Evolutionary conservation across 2,113 vertebrate genomes (phyloP).

Genomic region (Scartelaos histophorus): DNA sequence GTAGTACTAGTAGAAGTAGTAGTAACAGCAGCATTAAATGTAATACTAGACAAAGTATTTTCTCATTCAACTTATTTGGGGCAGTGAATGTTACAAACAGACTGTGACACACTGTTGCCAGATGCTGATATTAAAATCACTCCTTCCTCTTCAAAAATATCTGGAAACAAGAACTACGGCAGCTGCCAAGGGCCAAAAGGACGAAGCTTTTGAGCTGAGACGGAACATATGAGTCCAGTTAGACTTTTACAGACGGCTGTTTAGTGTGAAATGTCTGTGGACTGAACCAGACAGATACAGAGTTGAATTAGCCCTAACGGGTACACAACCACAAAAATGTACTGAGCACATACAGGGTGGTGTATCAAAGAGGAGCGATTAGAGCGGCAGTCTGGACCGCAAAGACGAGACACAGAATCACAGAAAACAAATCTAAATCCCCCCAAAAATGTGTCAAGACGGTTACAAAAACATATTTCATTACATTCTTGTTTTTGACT

Average conservation of each 20-base stretch:
- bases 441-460: neutral
- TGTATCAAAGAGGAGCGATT: neutral
- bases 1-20: no score
- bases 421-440: neutral
- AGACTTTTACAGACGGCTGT: neutral
- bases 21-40: no score
- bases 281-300: conserved; percentile 15
- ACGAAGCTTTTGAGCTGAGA: conserved; percentile 3
- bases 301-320: conserved; percentile 5
- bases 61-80: neutral
- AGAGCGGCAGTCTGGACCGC: neutral
- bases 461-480: no score
- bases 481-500: no score
- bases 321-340: conserved; percentile 1
- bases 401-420: neutral
- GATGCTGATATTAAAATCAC: conserved; percentile 20
- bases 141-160: conserved; percentile 51
- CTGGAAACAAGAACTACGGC: conserved; percentile 43
- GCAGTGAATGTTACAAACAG: neutral
- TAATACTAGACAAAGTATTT: neutral
- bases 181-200: conserved; percentile 27
- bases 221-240: conserved; percentile 9
- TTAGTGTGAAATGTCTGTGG: neutral
- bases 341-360: neutral
- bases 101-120: conserved; percentile 42